Evolutionary conservation across 2,797 vertebrate species (phyloP).

Genomic region (Okamejei kenojei): DNA sequence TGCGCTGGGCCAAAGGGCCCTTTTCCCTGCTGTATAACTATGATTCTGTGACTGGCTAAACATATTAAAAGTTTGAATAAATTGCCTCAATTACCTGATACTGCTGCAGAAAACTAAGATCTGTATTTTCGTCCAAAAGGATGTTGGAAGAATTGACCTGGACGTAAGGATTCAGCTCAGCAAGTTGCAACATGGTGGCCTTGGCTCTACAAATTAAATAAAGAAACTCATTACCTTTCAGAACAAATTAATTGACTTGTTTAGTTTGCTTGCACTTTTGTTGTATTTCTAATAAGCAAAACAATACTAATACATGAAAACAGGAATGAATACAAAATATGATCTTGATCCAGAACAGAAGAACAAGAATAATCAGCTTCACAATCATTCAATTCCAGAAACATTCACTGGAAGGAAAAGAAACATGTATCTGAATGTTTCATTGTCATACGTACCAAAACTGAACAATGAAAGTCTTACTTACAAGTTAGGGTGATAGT

Average conservation of each 20-base stretch:
- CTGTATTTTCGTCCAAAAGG: conserved; percentile 68
- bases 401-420: not conserved
- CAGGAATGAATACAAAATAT: not conserved
- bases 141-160: conserved; percentile 71
- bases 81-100: conserved; percentile 67
- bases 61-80: not conserved
- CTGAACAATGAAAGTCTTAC: too few species aligned
- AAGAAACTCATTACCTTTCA: conserved; percentile 5
- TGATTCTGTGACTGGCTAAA: not conserved
- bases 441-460: too few species aligned
- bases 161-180: conserved; percentile 91
- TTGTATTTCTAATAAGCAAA: not conserved
- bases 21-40: too few species aligned
- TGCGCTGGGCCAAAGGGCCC: too few species aligned
- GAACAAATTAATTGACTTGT: not conserved
- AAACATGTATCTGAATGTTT: not conserved
- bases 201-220: conserved; percentile 65
- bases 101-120: conserved; percentile 78
- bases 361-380: not conserved
- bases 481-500: too few species aligned
- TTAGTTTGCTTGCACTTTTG: not conserved
- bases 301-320: not conserved
- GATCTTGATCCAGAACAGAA: not conserved
- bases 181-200: conserved; percentile 71
- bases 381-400: not conserved